Conservation (phyloP, 2,888 invertebrate species). For the Nymphalis urticae region DNA sequence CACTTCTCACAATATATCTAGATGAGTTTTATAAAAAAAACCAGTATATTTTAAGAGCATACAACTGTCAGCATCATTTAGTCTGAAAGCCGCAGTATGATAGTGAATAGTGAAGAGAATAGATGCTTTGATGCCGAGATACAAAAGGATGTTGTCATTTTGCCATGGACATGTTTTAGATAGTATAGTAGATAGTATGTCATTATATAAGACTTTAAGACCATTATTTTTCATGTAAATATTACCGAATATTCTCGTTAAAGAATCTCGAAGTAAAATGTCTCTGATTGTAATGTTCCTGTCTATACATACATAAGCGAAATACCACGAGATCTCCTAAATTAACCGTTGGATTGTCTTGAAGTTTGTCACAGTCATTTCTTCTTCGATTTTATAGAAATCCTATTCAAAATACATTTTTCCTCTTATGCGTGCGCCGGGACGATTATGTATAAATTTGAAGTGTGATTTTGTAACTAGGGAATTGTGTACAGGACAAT, state of each 20-base stretch:
- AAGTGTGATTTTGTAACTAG: slow-evolving; percentile 33
- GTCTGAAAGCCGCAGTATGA: slow-evolving; percentile 35
- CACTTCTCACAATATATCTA: neutral
- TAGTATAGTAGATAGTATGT: slow-evolving; percentile 14
- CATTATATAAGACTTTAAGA: slow-evolving; percentile 5
- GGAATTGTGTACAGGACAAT: slow-evolving; percentile 46
- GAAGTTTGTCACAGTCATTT: too few relatives aligned
- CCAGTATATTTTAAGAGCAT: slow-evolving; percentile 9
- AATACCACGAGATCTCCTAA: too few relatives aligned
- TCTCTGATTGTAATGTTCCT: neutral
- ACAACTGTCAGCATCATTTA: slow-evolving; percentile 23
- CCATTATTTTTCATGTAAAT: neutral
- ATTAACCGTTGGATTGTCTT: too few relatives aligned
- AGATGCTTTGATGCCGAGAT: slow-evolving; percentile 29
- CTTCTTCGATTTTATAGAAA: too few relatives aligned
- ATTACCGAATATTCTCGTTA: neutral
- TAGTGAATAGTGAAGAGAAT: slow-evolving; percentile 21
- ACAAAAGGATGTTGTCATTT: slow-evolving; percentile 29
- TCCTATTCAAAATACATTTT: too few relatives aligned
- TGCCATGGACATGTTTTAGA: slow-evolving; percentile 29
- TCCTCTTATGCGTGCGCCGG: too few relatives aligned
- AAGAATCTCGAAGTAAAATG: neutral
- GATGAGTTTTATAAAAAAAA: neutral
- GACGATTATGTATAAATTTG: slow-evolving; percentile 7
- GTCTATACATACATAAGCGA: too few relatives aligned